Evolutionary conservation across 2,797 vertebrate genomes (phyloP), one percentile per base, ranked within the genome.

Genomic region (Darevskia mixta): DNA sequence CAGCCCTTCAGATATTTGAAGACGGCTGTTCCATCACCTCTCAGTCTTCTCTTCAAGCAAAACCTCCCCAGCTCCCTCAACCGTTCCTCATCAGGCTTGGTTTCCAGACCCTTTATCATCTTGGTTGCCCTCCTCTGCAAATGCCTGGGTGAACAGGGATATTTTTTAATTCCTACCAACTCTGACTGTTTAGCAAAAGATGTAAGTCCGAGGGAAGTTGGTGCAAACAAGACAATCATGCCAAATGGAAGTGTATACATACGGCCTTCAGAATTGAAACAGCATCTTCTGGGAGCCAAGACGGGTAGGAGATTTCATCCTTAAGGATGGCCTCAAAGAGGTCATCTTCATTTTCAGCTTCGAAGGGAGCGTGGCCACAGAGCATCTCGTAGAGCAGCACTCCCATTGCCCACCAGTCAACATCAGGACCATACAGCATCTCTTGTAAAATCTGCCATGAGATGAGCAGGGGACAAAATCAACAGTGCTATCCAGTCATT

Each of bases 401-500:
- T 0, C 99, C 99, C 82, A 99, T 99, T 1, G 99, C 99, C 99
- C 99, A 99, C 99, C 99, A 99, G 93, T 99, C 99, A 11, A 99
- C 99, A 0, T 98, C 98, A 0, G 98, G 97, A 41, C 98, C 99
- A 0, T 99, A 99, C 29, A 98, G 96, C 98, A 99, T 98, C 96
- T 99, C 99, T 95, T 99, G 98, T 58, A 99, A 97, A 94, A 99
- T 99, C 99, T 99, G 92, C 35, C 90, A 67, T 20, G 71, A 77
- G 0, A 81, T 1, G 32, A 49, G 58, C 17, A 79, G 17, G 0
- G 1, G 55, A 6, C 29, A 7, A 29, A 20, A 79, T 73, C 20
- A 27, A 13, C 35, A 8, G 13, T 15, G 5, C 18, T 71, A 35
- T 15, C 10, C 7, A 29, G 13, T 20, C 15, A 25, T 41, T 41